Evolutionary conservation across 1,140 invertebrate genomes (phyloP).

Genomic region (Himalopsyche phryganea): DNA sequence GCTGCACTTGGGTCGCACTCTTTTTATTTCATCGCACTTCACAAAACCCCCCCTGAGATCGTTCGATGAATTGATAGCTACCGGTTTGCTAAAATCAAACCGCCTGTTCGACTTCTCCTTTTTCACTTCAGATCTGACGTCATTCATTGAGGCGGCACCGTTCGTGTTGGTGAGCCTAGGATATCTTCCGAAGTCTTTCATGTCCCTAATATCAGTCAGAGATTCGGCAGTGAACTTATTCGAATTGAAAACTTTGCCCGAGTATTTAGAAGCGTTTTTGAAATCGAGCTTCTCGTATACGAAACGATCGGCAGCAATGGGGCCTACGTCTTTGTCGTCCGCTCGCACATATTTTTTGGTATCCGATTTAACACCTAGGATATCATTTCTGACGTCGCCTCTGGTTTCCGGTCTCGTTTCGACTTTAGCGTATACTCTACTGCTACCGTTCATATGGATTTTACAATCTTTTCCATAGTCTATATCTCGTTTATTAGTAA

Average conservation of each 20-base stretch:
- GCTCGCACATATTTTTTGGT: constrained; percentile 6
- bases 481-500: not conserved
- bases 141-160: constrained; percentile 13
- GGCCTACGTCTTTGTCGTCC: constrained; percentile 4
- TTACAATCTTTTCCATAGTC: no score
- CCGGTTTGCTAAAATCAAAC: constrained; percentile 1
- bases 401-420: constrained; percentile 16
- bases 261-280: constrained; percentile 6
- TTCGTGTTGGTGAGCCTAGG: constrained; percentile 5
- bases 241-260: not conserved
- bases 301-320: constrained; percentile 11
- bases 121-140: constrained; percentile 16
- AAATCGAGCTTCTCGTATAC: not conserved
- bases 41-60: constrained; percentile 9
- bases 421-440: constrained; percentile 24
- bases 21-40: not conserved
- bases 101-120: constrained; percentile 3
- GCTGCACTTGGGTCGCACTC: constrained; percentile 47
- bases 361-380: not conserved
- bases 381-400: constrained; percentile 26
- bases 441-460: not conserved
- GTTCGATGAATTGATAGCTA: constrained; percentile 6
- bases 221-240: constrained; percentile 13
- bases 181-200: constrained; percentile 8
- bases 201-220: constrained; percentile 11